These are phyloP conservation scores for Stenodema calcarata DNA, from an alignment of 2,888 invertebrate genomes.

Conservation along the genomic window DNA sequence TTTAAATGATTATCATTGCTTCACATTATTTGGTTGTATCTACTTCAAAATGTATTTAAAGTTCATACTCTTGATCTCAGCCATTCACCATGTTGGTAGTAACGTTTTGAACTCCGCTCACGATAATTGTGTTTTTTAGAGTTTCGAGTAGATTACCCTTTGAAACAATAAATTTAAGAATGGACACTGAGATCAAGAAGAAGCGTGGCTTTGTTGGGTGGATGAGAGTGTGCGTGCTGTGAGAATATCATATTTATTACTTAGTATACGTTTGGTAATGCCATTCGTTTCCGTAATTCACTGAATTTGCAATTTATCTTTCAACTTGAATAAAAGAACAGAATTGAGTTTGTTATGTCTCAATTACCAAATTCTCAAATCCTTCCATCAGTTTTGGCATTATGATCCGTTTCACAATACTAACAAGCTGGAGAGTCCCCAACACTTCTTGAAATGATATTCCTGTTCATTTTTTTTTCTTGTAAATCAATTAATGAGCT, in stretches of 20 bases:
- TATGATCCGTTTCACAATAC: constrained; percentile 1
- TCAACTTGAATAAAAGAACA: neutral
- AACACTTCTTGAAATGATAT: neutral
- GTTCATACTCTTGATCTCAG: constrained; percentile 30
- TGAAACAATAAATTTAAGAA: neutral
- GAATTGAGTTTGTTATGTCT: neutral
- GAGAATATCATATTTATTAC: neutral
- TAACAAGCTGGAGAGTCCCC: constrained; percentile 34
- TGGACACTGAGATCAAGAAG: constrained; percentile 21
- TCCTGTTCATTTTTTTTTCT: neutral
- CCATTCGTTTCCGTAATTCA: neutral
- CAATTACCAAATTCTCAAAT: neutral
- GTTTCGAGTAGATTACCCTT: neutral
- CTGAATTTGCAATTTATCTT: neutral
- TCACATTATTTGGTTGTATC: neutral
- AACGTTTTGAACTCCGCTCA: neutral
- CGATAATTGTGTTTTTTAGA: neutral
- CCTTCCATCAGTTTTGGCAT: neutral
- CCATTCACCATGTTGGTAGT: constrained; percentile 27
- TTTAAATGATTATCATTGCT: neutral
- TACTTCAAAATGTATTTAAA: constrained; percentile 27
- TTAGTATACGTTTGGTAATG: neutral
- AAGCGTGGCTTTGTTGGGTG: constrained; percentile 48
- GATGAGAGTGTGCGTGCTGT: constrained; percentile 44
- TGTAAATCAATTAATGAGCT: too few relatives aligned